phyloP scores from a whole-genome alignment of 2,888 invertebrate genomes.

The Tortricodes alternella region DNA sequence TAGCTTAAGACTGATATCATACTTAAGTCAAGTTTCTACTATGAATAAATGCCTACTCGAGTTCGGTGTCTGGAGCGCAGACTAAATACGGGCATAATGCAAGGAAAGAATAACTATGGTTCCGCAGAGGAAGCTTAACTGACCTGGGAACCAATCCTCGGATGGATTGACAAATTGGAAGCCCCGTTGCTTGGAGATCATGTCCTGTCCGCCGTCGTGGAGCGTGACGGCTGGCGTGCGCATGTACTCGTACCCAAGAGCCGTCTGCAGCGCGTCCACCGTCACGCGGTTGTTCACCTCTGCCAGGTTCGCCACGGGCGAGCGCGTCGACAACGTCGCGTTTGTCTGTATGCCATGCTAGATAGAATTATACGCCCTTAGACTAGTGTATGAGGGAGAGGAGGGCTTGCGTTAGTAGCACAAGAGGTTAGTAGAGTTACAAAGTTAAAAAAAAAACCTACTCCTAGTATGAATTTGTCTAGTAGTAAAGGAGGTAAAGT shows the following conservation, averaged over 20 bases:
- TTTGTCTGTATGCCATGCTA: constrained; percentile 91
- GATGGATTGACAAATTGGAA: constrained; percentile 94
- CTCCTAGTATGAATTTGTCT: too few species aligned
- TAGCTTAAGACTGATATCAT: too few species aligned
- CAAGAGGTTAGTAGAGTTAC: not conserved
- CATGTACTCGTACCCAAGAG: constrained; percentile 92
- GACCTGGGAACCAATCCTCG: constrained; percentile 94
- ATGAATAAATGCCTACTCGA: too few species aligned
- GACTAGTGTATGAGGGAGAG: constrained; percentile 49
- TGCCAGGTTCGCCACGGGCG: constrained; percentile 91
- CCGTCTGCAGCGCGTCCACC: constrained; percentile 88
- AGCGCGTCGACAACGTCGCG: constrained; percentile 92
- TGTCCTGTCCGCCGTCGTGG: constrained; percentile 87
- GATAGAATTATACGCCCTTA: constrained; percentile 76
- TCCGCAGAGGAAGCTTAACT: too few species aligned
- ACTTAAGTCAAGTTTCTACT: too few species aligned
- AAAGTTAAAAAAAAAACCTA: too few species aligned
- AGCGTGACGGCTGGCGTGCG: constrained; percentile 86
- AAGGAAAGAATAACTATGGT: too few species aligned
- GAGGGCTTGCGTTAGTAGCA: constrained; percentile 44
- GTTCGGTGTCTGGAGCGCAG: too few species aligned
- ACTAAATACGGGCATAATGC: too few species aligned
- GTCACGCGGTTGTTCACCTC: constrained; percentile 88
- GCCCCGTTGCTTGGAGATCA: constrained; percentile 89
- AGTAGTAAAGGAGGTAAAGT: too few species aligned